These are phyloP conservation scores for Chaetophractus vellerosus DNA, from an alignment of 2,797 vertebrate genomes.

Conservation along the genomic window DNA sequence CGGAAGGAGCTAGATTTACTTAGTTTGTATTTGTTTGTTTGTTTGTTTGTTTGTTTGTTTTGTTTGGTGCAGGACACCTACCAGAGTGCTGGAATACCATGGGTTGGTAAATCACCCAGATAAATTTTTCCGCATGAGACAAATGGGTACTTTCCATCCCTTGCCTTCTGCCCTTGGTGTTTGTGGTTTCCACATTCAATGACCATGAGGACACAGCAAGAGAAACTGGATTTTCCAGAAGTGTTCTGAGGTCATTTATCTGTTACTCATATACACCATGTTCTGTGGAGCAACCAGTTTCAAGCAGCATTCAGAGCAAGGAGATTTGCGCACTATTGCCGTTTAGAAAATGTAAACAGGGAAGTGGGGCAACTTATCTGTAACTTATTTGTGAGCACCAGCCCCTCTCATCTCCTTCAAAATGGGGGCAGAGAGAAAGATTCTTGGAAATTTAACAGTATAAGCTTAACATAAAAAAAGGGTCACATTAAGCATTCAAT, in stretches of 20 bases:
- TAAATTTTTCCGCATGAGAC: accelerated
- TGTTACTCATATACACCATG: accelerated
- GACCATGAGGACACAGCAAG: not conserved
- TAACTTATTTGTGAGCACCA: no score
- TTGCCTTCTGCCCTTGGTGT: not conserved
- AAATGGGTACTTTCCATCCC: not conserved
- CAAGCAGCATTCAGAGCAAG: accelerated
- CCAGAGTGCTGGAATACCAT: not conserved
- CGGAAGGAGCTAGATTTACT: not conserved
- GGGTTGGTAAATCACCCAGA: no score
- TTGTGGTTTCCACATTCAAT: not conserved
- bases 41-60: no score
- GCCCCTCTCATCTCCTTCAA: not conserved
- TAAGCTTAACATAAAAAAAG: not conserved
- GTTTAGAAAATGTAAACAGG: not conserved
- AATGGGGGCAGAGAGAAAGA: not conserved
- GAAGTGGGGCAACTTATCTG: not conserved
- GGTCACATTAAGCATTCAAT: not conserved
- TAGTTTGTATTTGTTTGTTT: not conserved
- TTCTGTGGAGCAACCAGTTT: not conserved
- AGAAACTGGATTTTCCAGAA: not conserved
- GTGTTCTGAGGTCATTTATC: not conserved
- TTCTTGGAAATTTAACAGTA: not conserved
- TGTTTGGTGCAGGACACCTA: no score
- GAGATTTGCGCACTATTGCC: not conserved